These are phyloP conservation scores for Bolinopsis microptera DNA, from an alignment of 37 sponge, comb jelly and placozoan species.

Conservation along the genomic window DNA sequence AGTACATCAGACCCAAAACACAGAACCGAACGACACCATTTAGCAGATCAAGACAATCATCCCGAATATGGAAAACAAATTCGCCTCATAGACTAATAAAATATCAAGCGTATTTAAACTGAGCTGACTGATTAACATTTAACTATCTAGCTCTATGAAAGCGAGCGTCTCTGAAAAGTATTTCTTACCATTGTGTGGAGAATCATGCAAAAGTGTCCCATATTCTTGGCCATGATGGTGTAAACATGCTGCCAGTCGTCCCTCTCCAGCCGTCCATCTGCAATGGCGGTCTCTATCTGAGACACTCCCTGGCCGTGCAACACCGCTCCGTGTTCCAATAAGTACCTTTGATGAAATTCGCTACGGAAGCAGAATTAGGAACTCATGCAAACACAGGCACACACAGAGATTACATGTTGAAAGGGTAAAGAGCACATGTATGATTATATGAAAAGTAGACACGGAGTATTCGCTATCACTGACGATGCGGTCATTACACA, in stretches of 20 bases:
- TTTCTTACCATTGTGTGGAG: slow-evolving; percentile 18
- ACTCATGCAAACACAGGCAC: not conserved
- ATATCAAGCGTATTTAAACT: too few species aligned
- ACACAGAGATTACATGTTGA: not conserved
- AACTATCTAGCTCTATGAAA: not conserved
- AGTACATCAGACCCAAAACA: too few species aligned
- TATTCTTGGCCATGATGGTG: not conserved
- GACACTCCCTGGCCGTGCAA: not conserved
- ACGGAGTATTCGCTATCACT: too few species aligned
- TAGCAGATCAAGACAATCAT: too few species aligned
- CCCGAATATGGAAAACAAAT: too few species aligned
- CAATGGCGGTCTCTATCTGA: not conserved
- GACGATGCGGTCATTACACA: too few species aligned
- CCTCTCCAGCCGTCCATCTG: not conserved
- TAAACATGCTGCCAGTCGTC: slow-evolving; percentile 14
- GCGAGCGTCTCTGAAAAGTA: not conserved
- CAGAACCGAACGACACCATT: too few species aligned
- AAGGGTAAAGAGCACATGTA: too few species aligned
- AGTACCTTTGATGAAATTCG: not conserved
- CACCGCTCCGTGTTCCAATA: slow-evolving; percentile 4
- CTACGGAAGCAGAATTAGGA: not conserved
- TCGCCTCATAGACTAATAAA: too few species aligned
- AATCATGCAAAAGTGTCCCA: slow-evolving; percentile 63
- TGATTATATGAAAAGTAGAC: too few species aligned
- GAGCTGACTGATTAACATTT: not conserved